Evolutionary conservation across 2,888 invertebrate genomes (phyloP).

Genomic region (Lissocephala sabroskyi): DNA sequence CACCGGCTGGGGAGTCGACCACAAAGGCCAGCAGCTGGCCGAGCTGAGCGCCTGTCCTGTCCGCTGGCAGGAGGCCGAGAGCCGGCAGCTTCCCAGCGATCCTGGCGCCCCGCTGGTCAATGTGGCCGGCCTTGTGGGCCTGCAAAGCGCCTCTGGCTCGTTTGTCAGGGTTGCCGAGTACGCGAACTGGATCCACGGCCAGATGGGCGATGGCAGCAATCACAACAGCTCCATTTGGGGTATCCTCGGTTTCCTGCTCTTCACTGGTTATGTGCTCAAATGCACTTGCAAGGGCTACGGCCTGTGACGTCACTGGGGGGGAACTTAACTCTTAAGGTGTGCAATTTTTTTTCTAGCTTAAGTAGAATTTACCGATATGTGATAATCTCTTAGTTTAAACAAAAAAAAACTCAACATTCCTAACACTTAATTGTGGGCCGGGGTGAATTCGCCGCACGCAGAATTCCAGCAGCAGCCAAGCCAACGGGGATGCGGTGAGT

Average conservation of each 20-base stretch:
- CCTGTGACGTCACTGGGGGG: too few relatives aligned
- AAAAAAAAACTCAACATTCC: too few relatives aligned
- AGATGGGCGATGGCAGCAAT: conserved; percentile 51
- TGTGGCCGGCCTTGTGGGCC: conserved; percentile 24
- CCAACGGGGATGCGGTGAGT: too few relatives aligned
- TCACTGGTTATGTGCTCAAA: conserved; percentile 52
- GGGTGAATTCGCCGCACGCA: too few relatives aligned
- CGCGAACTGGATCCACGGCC: conserved; percentile 49
- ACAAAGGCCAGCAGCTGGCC: conserved; percentile 28
- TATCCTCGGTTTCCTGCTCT: conserved; percentile 47
- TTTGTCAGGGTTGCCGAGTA: conserved; percentile 36
- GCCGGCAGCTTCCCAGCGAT: conserved; percentile 19
- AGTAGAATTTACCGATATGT: too few relatives aligned
- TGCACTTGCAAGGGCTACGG: conserved; percentile 33
- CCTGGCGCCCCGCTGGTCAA: conserved; percentile 41
- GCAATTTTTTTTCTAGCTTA: background rate
- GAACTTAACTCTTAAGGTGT: background rate
- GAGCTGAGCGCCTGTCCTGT: conserved; percentile 34
- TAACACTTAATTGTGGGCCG: too few relatives aligned
- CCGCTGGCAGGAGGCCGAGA: background rate
- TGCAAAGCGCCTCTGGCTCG: conserved; percentile 23
- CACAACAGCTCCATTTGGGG: conserved; percentile 68
- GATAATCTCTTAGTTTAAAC: background rate
- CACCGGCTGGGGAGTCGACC: conserved; percentile 37
- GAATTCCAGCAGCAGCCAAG: too few relatives aligned